phyloP scores from a whole-genome alignment of 2,888 invertebrate species.

The Sepioteuthis lessoniana region DNA sequence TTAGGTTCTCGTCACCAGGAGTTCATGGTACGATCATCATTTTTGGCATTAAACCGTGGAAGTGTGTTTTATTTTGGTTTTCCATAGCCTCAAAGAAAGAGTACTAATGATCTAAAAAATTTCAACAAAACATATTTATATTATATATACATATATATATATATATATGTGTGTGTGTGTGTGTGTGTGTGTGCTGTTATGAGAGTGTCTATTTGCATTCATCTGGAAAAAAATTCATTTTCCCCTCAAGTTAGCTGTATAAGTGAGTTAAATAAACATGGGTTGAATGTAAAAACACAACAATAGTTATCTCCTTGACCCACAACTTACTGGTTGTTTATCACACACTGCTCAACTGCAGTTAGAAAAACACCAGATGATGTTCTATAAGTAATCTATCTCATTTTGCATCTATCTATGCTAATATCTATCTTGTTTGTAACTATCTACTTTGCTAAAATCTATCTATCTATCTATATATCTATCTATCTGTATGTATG shows the following conservation, averaged over 20 bases:
- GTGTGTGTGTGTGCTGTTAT: not conserved
- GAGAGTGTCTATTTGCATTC: not conserved
- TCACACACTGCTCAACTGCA: not conserved
- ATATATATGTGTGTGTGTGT: too few relatives aligned
- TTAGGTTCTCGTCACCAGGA: too few relatives aligned
- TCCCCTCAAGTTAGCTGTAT: not conserved
- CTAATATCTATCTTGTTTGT: not conserved
- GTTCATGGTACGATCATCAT: too few relatives aligned
- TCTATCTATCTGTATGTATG: too few relatives aligned
- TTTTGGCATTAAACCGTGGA: too few relatives aligned
- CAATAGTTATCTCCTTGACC: slow-evolving; percentile 23
- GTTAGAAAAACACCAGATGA: not conserved
- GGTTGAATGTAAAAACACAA: slow-evolving; percentile 20
- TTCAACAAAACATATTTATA: too few relatives aligned
- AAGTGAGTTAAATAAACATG: slow-evolving; percentile 23
- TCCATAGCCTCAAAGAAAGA: too few relatives aligned
- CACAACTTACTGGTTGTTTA: not conserved
- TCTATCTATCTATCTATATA: too few relatives aligned
- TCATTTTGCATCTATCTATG: not conserved
- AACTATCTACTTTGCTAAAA: too few relatives aligned
- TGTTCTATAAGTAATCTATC: not conserved
- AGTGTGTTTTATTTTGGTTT: too few relatives aligned
- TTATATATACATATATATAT: too few relatives aligned
- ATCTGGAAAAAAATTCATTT: slow-evolving; percentile 23
- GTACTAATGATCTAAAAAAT: too few relatives aligned